These are phyloP conservation scores for Rhamnusium bicolor DNA, from an alignment of 2,888 invertebrate genomes.

Conservation along the genomic window DNA sequence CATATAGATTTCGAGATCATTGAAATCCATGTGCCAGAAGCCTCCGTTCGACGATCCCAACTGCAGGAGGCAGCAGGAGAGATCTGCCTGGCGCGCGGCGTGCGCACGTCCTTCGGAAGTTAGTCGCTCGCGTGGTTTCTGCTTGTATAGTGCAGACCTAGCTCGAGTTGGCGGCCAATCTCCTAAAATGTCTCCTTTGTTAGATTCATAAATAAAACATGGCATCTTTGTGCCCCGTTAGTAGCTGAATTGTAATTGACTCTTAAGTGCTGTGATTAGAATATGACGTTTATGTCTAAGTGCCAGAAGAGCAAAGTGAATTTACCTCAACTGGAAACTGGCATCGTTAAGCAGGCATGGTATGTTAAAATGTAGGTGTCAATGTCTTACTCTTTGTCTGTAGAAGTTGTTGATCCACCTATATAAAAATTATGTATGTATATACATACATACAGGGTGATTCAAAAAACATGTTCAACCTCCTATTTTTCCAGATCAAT, in stretches of 20 bases:
- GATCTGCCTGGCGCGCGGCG: slow-evolving; percentile 25
- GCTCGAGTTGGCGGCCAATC: slow-evolving; percentile 1
- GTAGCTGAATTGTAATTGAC: not conserved
- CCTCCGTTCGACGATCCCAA: slow-evolving; percentile 15
- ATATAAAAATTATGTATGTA: too few species aligned
- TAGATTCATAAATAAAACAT: slow-evolving; percentile 21
- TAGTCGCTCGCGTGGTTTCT: slow-evolving; percentile 44
- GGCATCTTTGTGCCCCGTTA: not conserved
- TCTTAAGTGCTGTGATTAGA: slow-evolving; percentile 33
- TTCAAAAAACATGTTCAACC: too few species aligned
- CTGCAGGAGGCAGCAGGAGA: slow-evolving; percentile 35
- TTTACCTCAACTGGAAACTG: slow-evolving; percentile 56
- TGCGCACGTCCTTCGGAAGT: slow-evolving; percentile 36
- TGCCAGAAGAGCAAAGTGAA: slow-evolving; percentile 61
- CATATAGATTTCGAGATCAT: not conserved
- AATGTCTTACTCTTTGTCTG: slow-evolving; percentile 35
- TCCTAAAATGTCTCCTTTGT: slow-evolving; percentile 2
- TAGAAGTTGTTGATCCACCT: too few species aligned
- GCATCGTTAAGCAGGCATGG: slow-evolving; percentile 64
- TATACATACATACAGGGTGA: too few species aligned
- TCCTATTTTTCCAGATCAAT: too few species aligned
- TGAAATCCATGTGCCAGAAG: slow-evolving; percentile 23
- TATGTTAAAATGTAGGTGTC: slow-evolving; percentile 66
- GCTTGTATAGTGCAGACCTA: slow-evolving; percentile 12
- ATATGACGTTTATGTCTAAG: slow-evolving; percentile 64